phyloP scores from a whole-genome alignment of 2,797 vertebrate species.

The Rhincodon typus region DNA sequence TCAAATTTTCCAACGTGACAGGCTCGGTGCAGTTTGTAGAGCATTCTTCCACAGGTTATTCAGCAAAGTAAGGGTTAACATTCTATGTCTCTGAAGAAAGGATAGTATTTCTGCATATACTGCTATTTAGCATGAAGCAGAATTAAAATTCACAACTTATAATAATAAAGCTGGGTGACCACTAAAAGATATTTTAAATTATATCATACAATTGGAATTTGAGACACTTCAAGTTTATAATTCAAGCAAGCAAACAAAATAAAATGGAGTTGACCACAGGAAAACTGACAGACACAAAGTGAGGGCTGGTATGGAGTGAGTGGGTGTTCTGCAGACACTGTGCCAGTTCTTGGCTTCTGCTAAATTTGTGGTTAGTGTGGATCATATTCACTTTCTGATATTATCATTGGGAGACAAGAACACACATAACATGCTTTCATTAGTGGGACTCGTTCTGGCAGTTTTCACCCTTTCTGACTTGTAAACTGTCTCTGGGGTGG shows the following conservation, averaged over 20 bases:
- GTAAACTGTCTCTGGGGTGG: background rate
- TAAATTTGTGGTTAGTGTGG: background rate
- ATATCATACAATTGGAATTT: constrained; percentile 3
- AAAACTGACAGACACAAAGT: background rate
- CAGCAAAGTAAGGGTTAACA: background rate
- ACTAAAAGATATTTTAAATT: constrained; percentile 2
- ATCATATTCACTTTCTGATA: background rate
- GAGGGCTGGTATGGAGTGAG: background rate
- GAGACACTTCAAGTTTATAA: constrained; percentile 7
- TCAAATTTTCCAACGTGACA: background rate
- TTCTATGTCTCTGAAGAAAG: background rate
- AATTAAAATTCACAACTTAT: constrained; percentile 22
- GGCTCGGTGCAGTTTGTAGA: background rate
- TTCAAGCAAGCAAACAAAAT: background rate
- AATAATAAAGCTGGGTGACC: background rate
- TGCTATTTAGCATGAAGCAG: constrained; percentile 10
- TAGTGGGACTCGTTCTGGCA: background rate
- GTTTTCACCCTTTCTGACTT: background rate
- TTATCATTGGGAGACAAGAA: background rate
- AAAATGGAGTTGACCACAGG: constrained; percentile 28
- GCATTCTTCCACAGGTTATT: background rate
- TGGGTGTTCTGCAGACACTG: background rate
- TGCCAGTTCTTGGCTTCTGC: background rate
- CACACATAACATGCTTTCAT: background rate
- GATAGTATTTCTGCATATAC: background rate